phyloP scores from a whole-genome alignment of 92 coral and sea anemone species.

The Umimayanthus kanabou region DNA sequence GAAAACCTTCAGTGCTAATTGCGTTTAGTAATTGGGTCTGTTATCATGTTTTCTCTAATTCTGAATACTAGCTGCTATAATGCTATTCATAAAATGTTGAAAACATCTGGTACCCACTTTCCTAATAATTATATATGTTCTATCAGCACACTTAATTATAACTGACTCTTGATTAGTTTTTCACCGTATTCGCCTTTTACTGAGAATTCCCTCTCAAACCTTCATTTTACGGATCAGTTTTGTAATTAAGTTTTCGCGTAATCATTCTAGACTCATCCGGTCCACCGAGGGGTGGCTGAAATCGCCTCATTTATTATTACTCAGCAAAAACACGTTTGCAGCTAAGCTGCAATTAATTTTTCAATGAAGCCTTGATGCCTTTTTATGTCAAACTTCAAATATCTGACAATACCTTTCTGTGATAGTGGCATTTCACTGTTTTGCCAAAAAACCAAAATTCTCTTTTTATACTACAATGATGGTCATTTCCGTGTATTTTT shows the following conservation, averaged over 20 bases:
- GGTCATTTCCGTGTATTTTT: conserved; percentile 37
- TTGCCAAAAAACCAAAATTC: conserved; percentile 11
- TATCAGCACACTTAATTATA: conserved; percentile 45
- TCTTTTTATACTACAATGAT: conserved; percentile 16
- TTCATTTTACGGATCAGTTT: background rate
- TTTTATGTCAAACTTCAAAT: conserved; percentile 38
- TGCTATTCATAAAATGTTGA: conserved; percentile 54
- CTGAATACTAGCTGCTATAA: conserved; percentile 51
- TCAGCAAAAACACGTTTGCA: conserved; percentile 45
- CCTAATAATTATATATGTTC: conserved; percentile 20
- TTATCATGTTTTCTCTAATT: conserved; percentile 45
- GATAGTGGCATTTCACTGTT: conserved; percentile 28
- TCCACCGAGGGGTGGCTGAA: background rate
- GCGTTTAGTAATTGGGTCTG: conserved; percentile 60
- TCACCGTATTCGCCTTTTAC: background rate
- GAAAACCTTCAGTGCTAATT: conserved; percentile 60
- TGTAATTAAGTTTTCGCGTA: background rate
- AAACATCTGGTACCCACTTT: conserved; percentile 60
- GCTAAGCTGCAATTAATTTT: conserved; percentile 26
- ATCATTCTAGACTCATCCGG: background rate
- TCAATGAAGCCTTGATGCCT: conserved; percentile 24
- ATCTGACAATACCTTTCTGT: conserved; percentile 36
- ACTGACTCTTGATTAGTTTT: conserved; percentile 35
- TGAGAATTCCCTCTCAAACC: background rate
- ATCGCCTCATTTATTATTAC: conserved; percentile 22